Percentiles rank a stretch among this genome's conserved stretches.
Conservation (phyloP, 2,797 vertebrate species). For the Falco novaeseelandiae region DNA sequence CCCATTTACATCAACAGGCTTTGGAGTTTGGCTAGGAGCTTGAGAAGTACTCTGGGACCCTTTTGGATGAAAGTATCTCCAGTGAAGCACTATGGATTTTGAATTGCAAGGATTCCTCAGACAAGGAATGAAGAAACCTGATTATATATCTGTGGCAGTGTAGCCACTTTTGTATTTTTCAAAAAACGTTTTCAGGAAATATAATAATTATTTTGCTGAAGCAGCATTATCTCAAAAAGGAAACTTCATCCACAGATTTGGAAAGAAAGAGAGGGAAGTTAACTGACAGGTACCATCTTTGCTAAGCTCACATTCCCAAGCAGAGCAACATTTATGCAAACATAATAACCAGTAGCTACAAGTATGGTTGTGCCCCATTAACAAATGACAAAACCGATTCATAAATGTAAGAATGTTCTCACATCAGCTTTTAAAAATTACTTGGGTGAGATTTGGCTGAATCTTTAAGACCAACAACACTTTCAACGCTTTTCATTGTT, state of each 20-base stretch:
- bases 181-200: background rate
- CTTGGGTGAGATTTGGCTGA: background rate
- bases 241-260: background rate
- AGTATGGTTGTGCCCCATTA: background rate
- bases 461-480: background rate
- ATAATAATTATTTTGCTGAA: background rate
- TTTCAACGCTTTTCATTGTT: background rate
- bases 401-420: background rate
- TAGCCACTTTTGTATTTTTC: background rate
- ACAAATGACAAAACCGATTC: background rate
- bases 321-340: rapidly evolving
- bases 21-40: background rate
- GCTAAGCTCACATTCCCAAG: background rate
- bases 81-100: background rate
- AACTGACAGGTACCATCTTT: background rate
- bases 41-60: background rate
- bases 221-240: background rate
- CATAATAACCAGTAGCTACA: background rate
- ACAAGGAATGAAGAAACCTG: background rate
- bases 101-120: background rate
- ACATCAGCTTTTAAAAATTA: background rate
- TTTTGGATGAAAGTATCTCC: background rate
- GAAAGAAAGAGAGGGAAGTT: background rate
- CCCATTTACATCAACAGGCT: background rate
- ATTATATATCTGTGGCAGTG: background rate